Evolutionary conservation across 2,113 vertebrate genomes (phyloP).

Genomic region (Nannobrachium achirus): DNA sequence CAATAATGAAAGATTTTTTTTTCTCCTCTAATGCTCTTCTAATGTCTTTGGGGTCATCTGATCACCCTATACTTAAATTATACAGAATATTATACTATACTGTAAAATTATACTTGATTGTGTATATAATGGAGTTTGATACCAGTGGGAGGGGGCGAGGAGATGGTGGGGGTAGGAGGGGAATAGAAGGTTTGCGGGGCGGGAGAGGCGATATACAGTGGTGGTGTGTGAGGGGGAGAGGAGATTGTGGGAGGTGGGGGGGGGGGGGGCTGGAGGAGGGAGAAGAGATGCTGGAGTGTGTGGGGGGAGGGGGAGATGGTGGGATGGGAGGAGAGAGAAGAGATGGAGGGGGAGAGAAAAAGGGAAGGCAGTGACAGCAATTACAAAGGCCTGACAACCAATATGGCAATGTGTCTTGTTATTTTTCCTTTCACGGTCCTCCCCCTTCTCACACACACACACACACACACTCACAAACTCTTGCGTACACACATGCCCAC

Average conservation of each 20-base stretch:
- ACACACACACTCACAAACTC: too few species aligned
- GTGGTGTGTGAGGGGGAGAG: not conserved
- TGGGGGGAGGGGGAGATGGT: not conserved
- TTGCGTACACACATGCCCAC: too few species aligned
- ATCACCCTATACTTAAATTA: too few species aligned
- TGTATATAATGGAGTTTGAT: conserved; percentile 15
- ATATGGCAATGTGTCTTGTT: conserved; percentile 15
- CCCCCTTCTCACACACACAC: too few species aligned
- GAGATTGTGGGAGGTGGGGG: not conserved
- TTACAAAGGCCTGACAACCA: conserved; percentile 37
- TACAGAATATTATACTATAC: too few species aligned
- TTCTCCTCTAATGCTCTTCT: too few species aligned
- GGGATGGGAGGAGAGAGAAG: conserved; percentile 3
- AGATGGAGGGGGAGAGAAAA: not conserved
- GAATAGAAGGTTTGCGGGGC: conserved; percentile 11
- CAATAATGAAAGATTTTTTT: too few species aligned
- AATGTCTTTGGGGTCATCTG: too few species aligned
- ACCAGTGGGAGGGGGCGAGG: not conserved
- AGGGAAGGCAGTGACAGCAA: conserved; percentile 30
- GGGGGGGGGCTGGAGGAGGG: conserved; percentile 10
- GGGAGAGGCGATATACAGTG: too few species aligned
- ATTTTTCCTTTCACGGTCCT: not conserved
- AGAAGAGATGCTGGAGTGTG: too few species aligned
- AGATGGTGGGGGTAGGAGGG: not conserved
- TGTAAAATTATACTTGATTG: too few species aligned